These are phyloP conservation scores for Chrosomus eos DNA, from an alignment of 2,797 vertebrate genomes.

Conservation along the genomic window DNA sequence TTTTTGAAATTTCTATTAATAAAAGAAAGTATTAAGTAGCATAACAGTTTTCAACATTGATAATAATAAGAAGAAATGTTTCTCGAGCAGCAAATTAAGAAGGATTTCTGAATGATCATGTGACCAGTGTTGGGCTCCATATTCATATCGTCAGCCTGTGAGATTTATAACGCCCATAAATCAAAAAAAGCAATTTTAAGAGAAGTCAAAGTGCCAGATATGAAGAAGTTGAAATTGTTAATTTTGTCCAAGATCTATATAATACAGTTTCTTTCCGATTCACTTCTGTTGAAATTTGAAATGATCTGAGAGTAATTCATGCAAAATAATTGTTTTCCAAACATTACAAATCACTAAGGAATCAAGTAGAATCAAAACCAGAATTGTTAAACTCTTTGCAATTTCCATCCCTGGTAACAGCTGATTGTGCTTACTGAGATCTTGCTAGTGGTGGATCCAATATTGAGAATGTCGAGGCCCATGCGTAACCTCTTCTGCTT, in stretches of 20 bases:
- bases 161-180: neutral
- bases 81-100: neutral
- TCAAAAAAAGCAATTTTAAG: neutral
- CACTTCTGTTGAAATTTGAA: neutral
- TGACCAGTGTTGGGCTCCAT: neutral
- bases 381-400: neutral
- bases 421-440: conserved; percentile 71
- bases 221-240: neutral
- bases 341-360: neutral
- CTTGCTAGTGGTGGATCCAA: conserved; percentile 91
- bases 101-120: neutral
- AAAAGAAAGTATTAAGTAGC: too few species aligned
- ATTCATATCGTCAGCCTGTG: too few species aligned
- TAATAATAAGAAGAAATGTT: neutral
- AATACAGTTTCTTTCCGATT: neutral
- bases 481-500: conserved; percentile 97
- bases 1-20: too few species aligned
- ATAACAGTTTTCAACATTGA: neutral
- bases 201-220: neutral
- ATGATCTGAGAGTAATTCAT: neutral
- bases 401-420: neutral
- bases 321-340: neutral
- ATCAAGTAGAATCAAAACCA: neutral
- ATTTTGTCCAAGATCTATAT: neutral
- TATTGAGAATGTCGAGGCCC: conserved; percentile 91